phyloP scores from a whole-genome alignment of 1,140 invertebrate genomes.

The Drosophila albomicans region DNA sequence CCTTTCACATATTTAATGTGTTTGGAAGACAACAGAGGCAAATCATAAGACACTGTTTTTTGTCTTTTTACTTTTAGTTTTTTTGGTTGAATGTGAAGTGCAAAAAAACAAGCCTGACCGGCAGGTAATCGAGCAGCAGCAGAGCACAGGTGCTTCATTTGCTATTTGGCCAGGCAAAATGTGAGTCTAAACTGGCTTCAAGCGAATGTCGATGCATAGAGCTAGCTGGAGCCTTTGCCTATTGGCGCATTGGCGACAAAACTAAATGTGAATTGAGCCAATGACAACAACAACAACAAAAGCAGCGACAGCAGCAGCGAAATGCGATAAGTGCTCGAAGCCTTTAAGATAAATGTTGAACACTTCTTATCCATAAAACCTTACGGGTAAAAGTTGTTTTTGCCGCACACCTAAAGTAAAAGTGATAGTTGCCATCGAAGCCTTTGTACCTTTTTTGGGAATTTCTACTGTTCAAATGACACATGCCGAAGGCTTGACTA shows the following conservation, averaged over 20 bases:
- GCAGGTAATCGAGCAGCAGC: conserved; percentile 26
- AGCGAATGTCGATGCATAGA: conserved; percentile 23
- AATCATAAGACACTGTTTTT: conserved; percentile 35
- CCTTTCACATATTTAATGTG: conserved; percentile 48
- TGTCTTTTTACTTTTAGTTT: conserved; percentile 4
- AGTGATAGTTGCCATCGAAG: conserved; percentile 38
- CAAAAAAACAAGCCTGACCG: conserved; percentile 39
- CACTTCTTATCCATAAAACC: conserved; percentile 45
- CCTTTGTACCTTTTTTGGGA: conserved; percentile 19
- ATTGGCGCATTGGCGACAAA: conserved; percentile 17
- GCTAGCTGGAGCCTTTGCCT: conserved; percentile 32
- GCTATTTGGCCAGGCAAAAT: conserved; percentile 15
- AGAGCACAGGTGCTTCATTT: conserved; percentile 35
- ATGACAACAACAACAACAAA: conserved; percentile 21
- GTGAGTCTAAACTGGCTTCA: conserved; percentile 13
- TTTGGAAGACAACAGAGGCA: conserved; percentile 21
- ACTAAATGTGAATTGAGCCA: conserved; percentile 18
- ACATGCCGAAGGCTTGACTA: not conserved
- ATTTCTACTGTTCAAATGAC: conserved; percentile 1
- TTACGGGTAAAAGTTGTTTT: conserved; percentile 55
- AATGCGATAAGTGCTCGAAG: conserved; percentile 36
- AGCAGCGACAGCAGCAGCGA: not conserved
- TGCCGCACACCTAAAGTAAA: conserved; percentile 34
- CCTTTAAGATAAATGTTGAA: conserved; percentile 31
- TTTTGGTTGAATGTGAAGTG: conserved; percentile 20